phyloP scores from a whole-genome alignment of 2,888 invertebrate genomes.

The Lithophane semibrunnea region DNA sequence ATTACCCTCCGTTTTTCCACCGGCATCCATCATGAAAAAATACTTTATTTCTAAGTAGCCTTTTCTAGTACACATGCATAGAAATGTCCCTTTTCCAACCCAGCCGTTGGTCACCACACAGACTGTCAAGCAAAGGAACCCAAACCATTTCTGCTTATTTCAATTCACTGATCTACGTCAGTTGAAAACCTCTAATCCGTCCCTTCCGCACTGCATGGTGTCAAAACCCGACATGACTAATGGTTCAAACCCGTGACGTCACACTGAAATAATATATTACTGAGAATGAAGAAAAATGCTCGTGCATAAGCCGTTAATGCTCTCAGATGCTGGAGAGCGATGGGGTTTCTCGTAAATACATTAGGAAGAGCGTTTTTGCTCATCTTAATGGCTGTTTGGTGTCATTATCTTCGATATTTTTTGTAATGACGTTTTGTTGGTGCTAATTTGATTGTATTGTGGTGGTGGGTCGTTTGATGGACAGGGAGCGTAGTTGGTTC shows the following conservation, averaged over 20 bases:
- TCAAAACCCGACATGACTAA: constrained; percentile 77
- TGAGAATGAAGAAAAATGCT: constrained; percentile 78
- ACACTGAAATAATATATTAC: constrained; percentile 78
- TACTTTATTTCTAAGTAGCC: no score
- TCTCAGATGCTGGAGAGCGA: constrained; percentile 60
- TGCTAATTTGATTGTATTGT: constrained; percentile 56
- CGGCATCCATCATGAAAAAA: background rate
- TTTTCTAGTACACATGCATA: background rate
- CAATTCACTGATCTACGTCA: constrained; percentile 51
- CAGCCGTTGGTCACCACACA: constrained; percentile 26
- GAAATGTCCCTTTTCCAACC: no score
- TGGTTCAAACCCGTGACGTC: constrained; percentile 73
- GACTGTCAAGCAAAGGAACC: constrained; percentile 13
- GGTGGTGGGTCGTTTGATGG: background rate
- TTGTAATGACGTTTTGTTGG: constrained; percentile 48
- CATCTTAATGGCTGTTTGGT: constrained; percentile 54
- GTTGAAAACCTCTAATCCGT: constrained; percentile 52
- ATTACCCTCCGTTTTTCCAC: background rate
- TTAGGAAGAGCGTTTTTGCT: constrained; percentile 58
- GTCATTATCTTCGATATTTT: constrained; percentile 63
- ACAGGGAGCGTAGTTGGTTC: background rate
- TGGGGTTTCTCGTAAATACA: constrained; percentile 62
- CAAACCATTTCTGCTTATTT: constrained; percentile 41
- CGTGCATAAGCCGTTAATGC: constrained; percentile 75
- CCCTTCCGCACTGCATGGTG: constrained; percentile 62